Evolutionary conservation across 2,113 vertebrate genomes (phyloP), one percentile per base, ranked within the genome.

Genomic region (Carettochelys insculpta): DNA sequence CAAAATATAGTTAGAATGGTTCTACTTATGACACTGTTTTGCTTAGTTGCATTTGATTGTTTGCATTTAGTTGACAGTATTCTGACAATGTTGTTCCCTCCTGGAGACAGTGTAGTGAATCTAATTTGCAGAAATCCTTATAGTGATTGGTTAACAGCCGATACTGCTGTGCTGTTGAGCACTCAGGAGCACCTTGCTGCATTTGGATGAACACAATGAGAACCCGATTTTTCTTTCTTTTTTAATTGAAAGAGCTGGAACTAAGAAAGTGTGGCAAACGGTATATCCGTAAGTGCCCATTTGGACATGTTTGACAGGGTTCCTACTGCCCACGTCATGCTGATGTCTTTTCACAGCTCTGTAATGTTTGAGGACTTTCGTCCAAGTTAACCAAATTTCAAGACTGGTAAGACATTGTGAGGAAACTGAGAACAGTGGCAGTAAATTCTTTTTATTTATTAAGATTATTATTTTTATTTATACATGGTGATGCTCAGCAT

Each of bases 41-140:
- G 45, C 84, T 88, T 81, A 83, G 71, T 94, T 89, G 85, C 73
- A 86, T 97, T 96, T 95, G 61, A 85, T 91, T 96, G 90, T 92
- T 94, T 96, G 86, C 89, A 85, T 92, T 95, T 85, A 92, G 71
- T 77, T 94, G 85, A 94, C 90, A 92, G 77, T 84, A 89, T 95
- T 82, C 83, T 94, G 88, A 93, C 94, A 96, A 90, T 77, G 84
- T 91, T 73, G 89, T 87, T 80, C 3, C 2, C 94, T 93, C 87
- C 94, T 87, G 61, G 90, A 94, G 89, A 92, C 4, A 77, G 11
- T 2, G 22, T 19, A 94, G 88, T 90, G 87, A 92, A 90, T 86
- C 56, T 91, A 92, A 92, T 96, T 96, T 91, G 51, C 68, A 93
- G 85, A 65, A 53, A 24, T 65, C 77, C n/a, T 95, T 92, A 83